These are phyloP conservation scores for Anarrhichthys ocellatus DNA, from an alignment of 2,113 vertebrate genomes.

Conservation along the genomic window DNA sequence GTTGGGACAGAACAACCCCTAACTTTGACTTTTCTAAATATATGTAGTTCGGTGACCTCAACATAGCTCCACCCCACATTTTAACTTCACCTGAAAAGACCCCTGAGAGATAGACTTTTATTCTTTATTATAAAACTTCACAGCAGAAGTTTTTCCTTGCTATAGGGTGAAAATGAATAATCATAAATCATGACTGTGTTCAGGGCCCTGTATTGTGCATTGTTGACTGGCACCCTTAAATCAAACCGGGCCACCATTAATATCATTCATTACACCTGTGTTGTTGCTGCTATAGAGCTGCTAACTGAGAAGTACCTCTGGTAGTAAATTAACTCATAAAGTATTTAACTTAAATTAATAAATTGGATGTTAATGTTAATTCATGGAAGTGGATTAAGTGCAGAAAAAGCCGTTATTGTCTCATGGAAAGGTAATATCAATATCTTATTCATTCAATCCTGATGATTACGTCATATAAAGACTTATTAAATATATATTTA, in stretches of 20 bases:
- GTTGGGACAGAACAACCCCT: not conserved
- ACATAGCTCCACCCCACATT: not conserved
- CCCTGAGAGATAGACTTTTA: not conserved
- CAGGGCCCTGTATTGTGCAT: not conserved
- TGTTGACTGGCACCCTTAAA: not conserved
- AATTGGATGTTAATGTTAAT: not conserved
- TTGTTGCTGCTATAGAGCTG: not conserved
- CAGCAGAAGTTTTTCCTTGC: not conserved
- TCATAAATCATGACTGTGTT: not conserved
- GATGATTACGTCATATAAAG: not conserved
- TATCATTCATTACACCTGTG: not conserved
- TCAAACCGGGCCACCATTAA: not conserved
- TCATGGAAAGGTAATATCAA: not conserved
- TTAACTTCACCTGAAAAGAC: not conserved
- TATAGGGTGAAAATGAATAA: no score
- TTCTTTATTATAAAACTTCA: not conserved
- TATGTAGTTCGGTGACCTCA: not conserved
- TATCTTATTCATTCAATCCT: not conserved
- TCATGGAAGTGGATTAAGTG: not conserved
- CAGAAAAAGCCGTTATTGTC: not conserved
- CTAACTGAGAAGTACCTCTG: not conserved
- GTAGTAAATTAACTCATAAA: not conserved
- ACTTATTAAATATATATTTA: not conserved
- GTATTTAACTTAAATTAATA: not conserved
- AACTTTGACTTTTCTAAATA: not conserved